Base-by-base conservation (phyloP, 2,113 vertebrate genomes). In the Sinocyclocheilus rhinocerous region DNA sequence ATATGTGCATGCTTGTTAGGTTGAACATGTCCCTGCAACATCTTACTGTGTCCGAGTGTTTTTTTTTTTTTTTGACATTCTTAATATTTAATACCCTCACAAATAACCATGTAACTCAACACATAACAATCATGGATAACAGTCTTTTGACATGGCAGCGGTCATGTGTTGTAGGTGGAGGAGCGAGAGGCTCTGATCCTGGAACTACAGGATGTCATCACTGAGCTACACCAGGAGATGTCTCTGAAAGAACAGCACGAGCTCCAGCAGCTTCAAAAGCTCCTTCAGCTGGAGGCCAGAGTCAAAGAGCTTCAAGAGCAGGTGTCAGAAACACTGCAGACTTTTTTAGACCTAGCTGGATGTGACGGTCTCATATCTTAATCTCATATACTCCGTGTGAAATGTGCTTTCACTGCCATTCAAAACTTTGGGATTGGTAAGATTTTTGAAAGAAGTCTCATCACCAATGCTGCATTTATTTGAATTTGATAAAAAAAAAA, bases 121-220 rank as follows among this genome's bases (percentile, higher is more conserved):
- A 67, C 57, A 48, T 26, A 48, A 65, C 36, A 16, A 20, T 24
- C 33, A 10, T 42, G 36, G 78, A 81, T 18, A 26, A 81, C 78
- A 26, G 33, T 45, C 36, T 42, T 65, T 7, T 81, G 79, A 81
- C 61, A 67, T 65, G n/a, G 18, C 77, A 77, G 9, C 4, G 50
- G 24, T 59, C 20, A 24, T 79, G 77, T 80, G 55, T 72, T 85
- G 87, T 33, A 93, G 91, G 70, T 91, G 85, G 87, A 90, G 84
- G 90, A 89, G 76, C 87, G 89, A 24, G 91, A 94, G 63, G 12
- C 84, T 78, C 92, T 92, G 78, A 88, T 91, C 65, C 92, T 91
- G 76, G 90, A 92, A 50, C 80, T 92, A 12, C 88, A 91, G 82
- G 84, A 90, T 59, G 90, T 77, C 48, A 85, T 93, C 65, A 92